phyloP scores from a whole-genome alignment of 2,113 vertebrate genomes.

The Ochotona curzoniae region DNA sequence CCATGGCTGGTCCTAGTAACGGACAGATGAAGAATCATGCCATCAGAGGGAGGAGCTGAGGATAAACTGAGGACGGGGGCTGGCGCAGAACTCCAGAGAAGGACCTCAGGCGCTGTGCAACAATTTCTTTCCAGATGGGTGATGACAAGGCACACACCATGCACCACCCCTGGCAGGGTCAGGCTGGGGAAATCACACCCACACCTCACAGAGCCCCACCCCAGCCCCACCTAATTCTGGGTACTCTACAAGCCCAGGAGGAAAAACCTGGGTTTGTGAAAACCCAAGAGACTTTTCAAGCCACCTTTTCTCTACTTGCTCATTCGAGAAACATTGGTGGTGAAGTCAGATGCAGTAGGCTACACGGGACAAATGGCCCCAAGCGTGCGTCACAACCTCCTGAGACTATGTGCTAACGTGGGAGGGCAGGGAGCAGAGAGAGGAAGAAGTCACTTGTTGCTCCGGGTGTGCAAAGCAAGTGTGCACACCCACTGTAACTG shows the following conservation, averaged over 20 bases:
- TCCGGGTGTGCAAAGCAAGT: no score
- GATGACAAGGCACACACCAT: fast-evolving
- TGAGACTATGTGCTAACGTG: neutral
- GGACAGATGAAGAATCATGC: neutral
- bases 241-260: neutral
- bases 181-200: neutral
- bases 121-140: neutral
- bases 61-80: neutral
- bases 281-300: neutral
- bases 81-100: neutral
- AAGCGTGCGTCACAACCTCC: no score
- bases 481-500: neutral
- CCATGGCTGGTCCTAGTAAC: neutral
- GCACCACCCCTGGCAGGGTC: fast-evolving
- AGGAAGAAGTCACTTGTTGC: no score
- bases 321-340: neutral
- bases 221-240: neutral
- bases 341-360: neutral
- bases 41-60: neutral
- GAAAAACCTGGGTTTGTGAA: neutral
- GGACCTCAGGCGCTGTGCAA: no score
- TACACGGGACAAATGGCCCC: neutral
- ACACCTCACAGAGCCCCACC: neutral
- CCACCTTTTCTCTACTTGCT: neutral
- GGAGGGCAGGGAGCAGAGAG: no score